Evolutionary conservation across 2,888 invertebrate species (phyloP).

Genomic region (Synanthedon vespiformis): DNA sequence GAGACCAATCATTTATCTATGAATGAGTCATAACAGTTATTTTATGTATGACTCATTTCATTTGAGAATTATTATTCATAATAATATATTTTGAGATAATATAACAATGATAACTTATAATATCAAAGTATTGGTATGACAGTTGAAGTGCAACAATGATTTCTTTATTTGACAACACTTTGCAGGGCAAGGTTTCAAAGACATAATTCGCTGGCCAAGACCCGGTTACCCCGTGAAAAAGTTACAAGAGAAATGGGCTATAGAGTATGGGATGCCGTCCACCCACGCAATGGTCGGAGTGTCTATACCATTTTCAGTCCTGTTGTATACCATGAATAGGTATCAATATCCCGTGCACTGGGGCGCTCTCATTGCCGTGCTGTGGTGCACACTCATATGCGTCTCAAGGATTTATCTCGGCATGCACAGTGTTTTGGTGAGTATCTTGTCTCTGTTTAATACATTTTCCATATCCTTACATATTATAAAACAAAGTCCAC

Average conservation of each 20-base stretch:
- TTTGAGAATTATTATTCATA: too few relatives aligned
- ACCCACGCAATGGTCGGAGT: slow-evolving; percentile 94
- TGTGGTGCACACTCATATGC: slow-evolving; percentile 84
- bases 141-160: too few relatives aligned
- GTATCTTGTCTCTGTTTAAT: slow-evolving; percentile 17
- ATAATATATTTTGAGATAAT: too few relatives aligned
- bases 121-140: too few relatives aligned
- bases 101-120: too few relatives aligned
- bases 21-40: too few relatives aligned
- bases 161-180: slow-evolving; percentile 5
- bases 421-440: slow-evolving; percentile 91
- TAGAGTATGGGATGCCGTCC: slow-evolving; percentile 96
- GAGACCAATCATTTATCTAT: too few relatives aligned
- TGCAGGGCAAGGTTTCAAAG: slow-evolving; percentile 88
- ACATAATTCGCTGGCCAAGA: slow-evolving; percentile 87
- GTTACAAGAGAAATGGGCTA: slow-evolving; percentile 87
- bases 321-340: slow-evolving; percentile 83
- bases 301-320: slow-evolving; percentile 87
- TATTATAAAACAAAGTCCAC: too few relatives aligned
- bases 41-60: too few relatives aligned
- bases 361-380: slow-evolving; percentile 70
- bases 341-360: slow-evolving; percentile 77
- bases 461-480: background rate
- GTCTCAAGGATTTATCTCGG: slow-evolving; percentile 90
- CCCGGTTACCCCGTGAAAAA: slow-evolving; percentile 87